Evolutionary conservation across 1,140 invertebrate genomes (phyloP).

Genomic region (Micrasema minimum): DNA sequence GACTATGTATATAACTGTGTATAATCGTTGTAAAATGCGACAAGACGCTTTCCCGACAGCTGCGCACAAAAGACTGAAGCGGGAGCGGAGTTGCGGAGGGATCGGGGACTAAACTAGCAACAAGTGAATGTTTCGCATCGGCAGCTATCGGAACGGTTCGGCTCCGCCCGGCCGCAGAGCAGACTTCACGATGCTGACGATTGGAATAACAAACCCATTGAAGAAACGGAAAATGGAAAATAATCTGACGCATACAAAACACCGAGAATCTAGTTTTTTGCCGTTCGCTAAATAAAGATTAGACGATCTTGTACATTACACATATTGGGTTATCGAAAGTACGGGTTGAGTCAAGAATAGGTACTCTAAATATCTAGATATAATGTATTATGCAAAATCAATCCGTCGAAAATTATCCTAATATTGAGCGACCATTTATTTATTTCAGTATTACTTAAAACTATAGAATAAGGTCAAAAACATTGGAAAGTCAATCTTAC

Average conservation of each 20-base stretch:
- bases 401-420: too few species aligned
- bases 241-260: background rate
- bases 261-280: background rate
- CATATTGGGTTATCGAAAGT: too few species aligned
- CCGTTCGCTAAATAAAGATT: too few species aligned
- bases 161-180: conserved; percentile 22
- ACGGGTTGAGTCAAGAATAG: too few species aligned
- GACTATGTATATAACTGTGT: conserved; percentile 17
- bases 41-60: conserved; percentile 26
- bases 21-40: conserved; percentile 20
- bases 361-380: too few species aligned
- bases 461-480: too few species aligned
- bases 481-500: too few species aligned
- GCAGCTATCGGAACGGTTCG: conserved; percentile 28
- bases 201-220: conserved; percentile 32
- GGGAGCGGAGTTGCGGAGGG: conserved; percentile 12
- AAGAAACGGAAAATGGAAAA: conserved; percentile 26
- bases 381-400: too few species aligned
- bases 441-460: too few species aligned
- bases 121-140: conserved; percentile 44
- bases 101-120: conserved; percentile 38
- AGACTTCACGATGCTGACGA: conserved; percentile 30
- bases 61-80: conserved; percentile 44
- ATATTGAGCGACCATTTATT: too few species aligned
- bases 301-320: too few species aligned